phyloP scores from a whole-genome alignment of 92 coral and sea anemone species.

The Heliopora coerulea region DNA sequence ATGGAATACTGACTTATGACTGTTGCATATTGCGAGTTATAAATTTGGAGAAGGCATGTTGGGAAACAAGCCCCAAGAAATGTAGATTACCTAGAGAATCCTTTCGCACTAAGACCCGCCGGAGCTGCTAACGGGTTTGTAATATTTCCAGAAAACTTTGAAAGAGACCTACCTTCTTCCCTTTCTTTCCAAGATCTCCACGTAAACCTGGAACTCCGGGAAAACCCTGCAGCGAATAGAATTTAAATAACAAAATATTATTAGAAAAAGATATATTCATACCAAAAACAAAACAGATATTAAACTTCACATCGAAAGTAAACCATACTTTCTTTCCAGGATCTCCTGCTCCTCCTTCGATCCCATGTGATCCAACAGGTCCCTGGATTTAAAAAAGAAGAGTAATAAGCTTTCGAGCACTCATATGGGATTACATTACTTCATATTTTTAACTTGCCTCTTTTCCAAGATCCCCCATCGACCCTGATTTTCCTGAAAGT shows the following conservation, averaged over 20 bases:
- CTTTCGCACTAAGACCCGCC: too few relatives aligned
- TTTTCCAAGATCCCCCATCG: conserved; percentile 24
- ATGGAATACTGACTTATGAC: too few relatives aligned
- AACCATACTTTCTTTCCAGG: conserved; percentile 23
- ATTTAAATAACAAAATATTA: background rate
- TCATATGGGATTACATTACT: too few relatives aligned
- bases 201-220: conserved; percentile 13
- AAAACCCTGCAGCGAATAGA: background rate
- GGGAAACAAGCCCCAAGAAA: too few relatives aligned
- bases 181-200: conserved; percentile 16
- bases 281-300: background rate
- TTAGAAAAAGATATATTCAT: background rate
- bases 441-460: conserved; percentile 15
- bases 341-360: conserved; percentile 6
- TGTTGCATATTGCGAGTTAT: too few relatives aligned
- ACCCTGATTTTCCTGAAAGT: conserved; percentile 25
- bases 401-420: too few relatives aligned
- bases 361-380: conserved; percentile 12
- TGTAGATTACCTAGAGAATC: too few relatives aligned
- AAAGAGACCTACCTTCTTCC: conserved; percentile 5
- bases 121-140: background rate
- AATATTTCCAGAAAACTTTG: too few relatives aligned
- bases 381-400: conserved; percentile 6
- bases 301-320: background rate
- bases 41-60: too few relatives aligned